Evolutionary conservation across 2,888 invertebrate species (phyloP).

Genomic region (Hybos culiciformis): DNA sequence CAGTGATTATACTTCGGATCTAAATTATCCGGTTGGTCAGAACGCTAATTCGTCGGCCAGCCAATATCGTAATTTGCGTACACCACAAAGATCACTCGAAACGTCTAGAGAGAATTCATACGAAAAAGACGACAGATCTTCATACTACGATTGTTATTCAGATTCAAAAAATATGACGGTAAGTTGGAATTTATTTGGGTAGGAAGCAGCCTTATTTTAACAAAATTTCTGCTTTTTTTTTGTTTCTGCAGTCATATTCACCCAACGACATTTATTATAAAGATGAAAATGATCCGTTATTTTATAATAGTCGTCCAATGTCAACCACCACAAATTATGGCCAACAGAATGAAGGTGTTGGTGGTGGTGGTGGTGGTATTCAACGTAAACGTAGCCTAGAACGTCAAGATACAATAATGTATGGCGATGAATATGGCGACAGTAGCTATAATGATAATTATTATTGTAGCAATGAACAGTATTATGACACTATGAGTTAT

Average conservation of each 20-base stretch:
- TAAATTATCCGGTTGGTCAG: slow-evolving; percentile 78
- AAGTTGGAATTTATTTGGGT: slow-evolving; percentile 3
- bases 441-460: slow-evolving; percentile 25
- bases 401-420: slow-evolving; percentile 64
- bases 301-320: slow-evolving; percentile 66
- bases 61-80: slow-evolving; percentile 41
- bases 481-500: slow-evolving; percentile 30
- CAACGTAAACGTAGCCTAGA: slow-evolving; percentile 60
- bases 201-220: too few relatives aligned
- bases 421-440: slow-evolving; percentile 42
- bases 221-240: background rate
- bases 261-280: slow-evolving; percentile 26
- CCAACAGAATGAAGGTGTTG: slow-evolving; percentile 13
- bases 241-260: slow-evolving; percentile 24
- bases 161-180: slow-evolving; percentile 17
- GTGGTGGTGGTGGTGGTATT: slow-evolving; percentile 12
- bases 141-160: slow-evolving; percentile 14
- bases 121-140: slow-evolving; percentile 52
- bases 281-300: slow-evolving; percentile 51
- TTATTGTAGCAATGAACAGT: slow-evolving; percentile 9
- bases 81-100: slow-evolving; percentile 49
- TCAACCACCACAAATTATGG: slow-evolving; percentile 25
- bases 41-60: slow-evolving; percentile 86
- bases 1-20: slow-evolving; percentile 92
- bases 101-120: slow-evolving; percentile 72